A percentile compares a stretch with the other conserved stretches of the same genome.
These are phyloP conservation scores for Trypoxylon attenuatum DNA, from an alignment of 2,888 invertebrate species.

Conservation along the genomic window DNA sequence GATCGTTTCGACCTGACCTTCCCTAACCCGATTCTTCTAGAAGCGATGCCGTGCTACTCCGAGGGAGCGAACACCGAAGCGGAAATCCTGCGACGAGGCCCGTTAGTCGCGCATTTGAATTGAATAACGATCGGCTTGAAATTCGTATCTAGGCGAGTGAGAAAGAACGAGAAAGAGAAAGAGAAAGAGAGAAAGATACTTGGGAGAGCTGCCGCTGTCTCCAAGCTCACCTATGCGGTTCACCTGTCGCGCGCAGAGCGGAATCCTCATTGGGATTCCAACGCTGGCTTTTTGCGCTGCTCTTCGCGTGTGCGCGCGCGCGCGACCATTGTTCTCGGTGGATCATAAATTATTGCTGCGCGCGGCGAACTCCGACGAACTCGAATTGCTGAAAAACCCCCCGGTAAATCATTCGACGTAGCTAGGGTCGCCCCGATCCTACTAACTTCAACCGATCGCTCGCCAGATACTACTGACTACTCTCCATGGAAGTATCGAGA, in stretches of 20 bases:
- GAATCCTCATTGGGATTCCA: slow-evolving; percentile 52
- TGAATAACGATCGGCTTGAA: slow-evolving; percentile 60
- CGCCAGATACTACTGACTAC: neutral
- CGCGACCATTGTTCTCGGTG: slow-evolving; percentile 46
- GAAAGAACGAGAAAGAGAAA: slow-evolving; percentile 2
- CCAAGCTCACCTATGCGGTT: slow-evolving; percentile 32
- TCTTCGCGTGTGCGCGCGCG: slow-evolving; percentile 10
- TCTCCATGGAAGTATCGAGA: too few relatives aligned
- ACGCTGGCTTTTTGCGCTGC: slow-evolving; percentile 32
- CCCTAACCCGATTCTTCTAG: slow-evolving; percentile 52
- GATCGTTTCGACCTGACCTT: slow-evolving; percentile 51
- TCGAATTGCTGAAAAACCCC: slow-evolving; percentile 29
- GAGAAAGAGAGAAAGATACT: neutral
- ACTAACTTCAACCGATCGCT: neutral
- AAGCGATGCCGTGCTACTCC: slow-evolving; percentile 43
- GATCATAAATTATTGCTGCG: slow-evolving; percentile 43
- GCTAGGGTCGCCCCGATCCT: slow-evolving; percentile 16
- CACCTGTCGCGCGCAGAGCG: slow-evolving; percentile 48
- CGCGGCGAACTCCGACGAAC: too few relatives aligned
- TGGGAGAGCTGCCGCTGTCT: neutral
- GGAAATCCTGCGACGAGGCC: slow-evolving; percentile 53
- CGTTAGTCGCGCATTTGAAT: slow-evolving; percentile 57
- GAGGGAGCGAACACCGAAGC: slow-evolving; percentile 46
- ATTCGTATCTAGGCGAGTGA: slow-evolving; percentile 56
- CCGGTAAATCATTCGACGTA: slow-evolving; percentile 33